A percentile compares a stretch with the other conserved stretches of the same genome.
phyloP scores from a whole-genome alignment of 2,113 vertebrate species.

The Gavia stellata region DNA sequence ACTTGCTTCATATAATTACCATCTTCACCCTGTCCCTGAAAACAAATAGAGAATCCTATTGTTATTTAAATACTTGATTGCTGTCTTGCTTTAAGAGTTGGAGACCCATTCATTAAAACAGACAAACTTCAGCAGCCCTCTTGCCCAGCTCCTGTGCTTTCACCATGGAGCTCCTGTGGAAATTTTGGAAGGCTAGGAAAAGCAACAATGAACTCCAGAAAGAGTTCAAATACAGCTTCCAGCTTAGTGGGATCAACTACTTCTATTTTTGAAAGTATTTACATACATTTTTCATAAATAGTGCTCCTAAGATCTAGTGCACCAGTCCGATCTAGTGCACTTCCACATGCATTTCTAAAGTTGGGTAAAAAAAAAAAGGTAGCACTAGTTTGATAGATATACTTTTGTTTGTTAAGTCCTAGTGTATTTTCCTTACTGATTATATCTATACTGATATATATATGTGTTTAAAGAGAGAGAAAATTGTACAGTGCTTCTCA shows the following conservation, averaged over 20 bases:
- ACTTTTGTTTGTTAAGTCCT: neutral
- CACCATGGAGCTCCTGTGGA: neutral
- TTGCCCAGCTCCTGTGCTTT: neutral
- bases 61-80: constrained; percentile 4
- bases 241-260: neutral
- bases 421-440: neutral
- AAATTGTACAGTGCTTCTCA: neutral
- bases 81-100: neutral
- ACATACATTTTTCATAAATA: neutral
- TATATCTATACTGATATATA: neutral
- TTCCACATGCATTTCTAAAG: neutral
- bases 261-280: neutral
- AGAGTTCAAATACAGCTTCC: neutral
- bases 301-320: neutral
- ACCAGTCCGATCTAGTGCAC: neutral
- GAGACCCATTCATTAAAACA: neutral
- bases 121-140: neutral
- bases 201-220: neutral
- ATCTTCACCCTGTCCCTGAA: neutral
- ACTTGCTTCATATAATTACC: neutral
- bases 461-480: neutral
- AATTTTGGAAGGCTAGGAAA: neutral
- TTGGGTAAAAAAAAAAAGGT: neutral
- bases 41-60: neutral
- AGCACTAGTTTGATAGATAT: neutral